phyloP scores from a whole-genome alignment of 1,140 invertebrate species.

The Phenacoccus solenopsis region DNA sequence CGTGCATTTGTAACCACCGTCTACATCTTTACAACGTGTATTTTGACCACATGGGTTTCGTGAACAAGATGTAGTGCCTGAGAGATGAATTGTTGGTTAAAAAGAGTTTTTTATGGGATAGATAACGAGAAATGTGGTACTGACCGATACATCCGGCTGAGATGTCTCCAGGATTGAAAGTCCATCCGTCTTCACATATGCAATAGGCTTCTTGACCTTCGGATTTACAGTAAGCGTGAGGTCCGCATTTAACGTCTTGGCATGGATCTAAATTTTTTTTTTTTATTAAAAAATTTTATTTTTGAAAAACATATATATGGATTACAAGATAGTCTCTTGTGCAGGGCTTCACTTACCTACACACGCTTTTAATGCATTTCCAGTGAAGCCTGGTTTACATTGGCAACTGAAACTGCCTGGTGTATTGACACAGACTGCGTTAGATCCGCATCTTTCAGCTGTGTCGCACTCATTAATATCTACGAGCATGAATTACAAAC shows the following conservation, averaged over 20 bases:
- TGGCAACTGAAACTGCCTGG: slow-evolving; percentile 63
- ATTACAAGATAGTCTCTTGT: background rate
- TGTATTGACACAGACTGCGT: slow-evolving; percentile 71
- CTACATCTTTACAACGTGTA: slow-evolving; percentile 57
- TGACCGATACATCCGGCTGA: slow-evolving; percentile 50
- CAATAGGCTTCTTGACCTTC: slow-evolving; percentile 70
- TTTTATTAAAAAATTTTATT: background rate
- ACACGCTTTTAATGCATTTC: slow-evolving; percentile 63
- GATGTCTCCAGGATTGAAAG: slow-evolving; percentile 34
- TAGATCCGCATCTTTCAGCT: slow-evolving; percentile 63
- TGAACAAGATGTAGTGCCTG: slow-evolving; percentile 40
- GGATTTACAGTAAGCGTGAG: slow-evolving; percentile 79
- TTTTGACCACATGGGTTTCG: slow-evolving; percentile 73
- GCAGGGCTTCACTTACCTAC: slow-evolving; percentile 35
- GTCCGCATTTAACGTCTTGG: slow-evolving; percentile 67
- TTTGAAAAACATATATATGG: background rate
- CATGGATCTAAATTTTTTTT: slow-evolving; percentile 58
- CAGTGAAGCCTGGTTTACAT: slow-evolving; percentile 64
- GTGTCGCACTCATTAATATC: slow-evolving; percentile 88
- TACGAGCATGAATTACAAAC: slow-evolving; percentile 27
- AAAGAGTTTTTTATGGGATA: too few species aligned
- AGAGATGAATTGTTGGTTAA: background rate
- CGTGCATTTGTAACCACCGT: slow-evolving; percentile 57
- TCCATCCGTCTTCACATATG: slow-evolving; percentile 65
- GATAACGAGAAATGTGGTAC: background rate